phyloP scores from a whole-genome alignment of 2,888 invertebrate species.

The Brachypterus glaber region DNA sequence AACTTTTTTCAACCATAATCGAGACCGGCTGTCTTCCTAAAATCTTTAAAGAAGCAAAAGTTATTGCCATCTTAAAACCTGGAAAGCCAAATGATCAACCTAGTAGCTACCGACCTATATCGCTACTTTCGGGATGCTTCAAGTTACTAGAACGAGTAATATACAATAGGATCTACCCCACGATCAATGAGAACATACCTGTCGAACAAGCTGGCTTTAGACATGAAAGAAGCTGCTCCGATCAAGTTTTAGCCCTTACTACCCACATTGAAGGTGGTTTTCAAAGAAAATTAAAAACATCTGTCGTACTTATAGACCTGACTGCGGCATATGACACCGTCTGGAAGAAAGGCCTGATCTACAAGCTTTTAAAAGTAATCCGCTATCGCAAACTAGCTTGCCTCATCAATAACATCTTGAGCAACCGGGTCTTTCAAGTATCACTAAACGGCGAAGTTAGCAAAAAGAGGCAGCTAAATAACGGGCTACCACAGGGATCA shows the following conservation, averaged over 20 bases:
- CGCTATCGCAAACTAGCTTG: conserved; percentile 7
- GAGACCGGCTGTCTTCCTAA: too few species aligned
- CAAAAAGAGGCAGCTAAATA: conserved; percentile 11
- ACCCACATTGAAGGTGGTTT: conserved; percentile 18
- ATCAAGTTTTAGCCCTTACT: conserved; percentile 18
- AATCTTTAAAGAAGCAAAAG: too few species aligned
- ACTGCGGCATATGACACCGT: conserved; percentile 16
- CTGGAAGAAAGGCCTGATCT: conserved; percentile 15
- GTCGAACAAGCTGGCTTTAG: conserved; percentile 20
- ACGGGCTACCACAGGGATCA: conserved; percentile 18
- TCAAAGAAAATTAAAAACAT: conserved; percentile 16
- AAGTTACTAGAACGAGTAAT: conserved; percentile 12
- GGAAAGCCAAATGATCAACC: too few species aligned
- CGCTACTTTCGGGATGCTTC: conserved; percentile 3
- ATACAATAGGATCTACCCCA: conserved; percentile 18
- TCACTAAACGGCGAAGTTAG: conserved; percentile 9
- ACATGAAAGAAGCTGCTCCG: conserved; percentile 14
- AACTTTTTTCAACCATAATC: too few species aligned
- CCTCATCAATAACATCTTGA: conserved; percentile 15
- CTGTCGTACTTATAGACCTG: conserved; percentile 14
- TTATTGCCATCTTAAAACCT: too few species aligned
- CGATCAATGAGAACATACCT: too few species aligned
- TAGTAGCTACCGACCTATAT: too few species aligned
- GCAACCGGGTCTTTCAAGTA: conserved; percentile 14
- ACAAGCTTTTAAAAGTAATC: conserved; percentile 13